These are phyloP conservation scores for Jaculus jaculus DNA, from an alignment of 2,113 vertebrate species.

Conservation along the genomic window DNA sequence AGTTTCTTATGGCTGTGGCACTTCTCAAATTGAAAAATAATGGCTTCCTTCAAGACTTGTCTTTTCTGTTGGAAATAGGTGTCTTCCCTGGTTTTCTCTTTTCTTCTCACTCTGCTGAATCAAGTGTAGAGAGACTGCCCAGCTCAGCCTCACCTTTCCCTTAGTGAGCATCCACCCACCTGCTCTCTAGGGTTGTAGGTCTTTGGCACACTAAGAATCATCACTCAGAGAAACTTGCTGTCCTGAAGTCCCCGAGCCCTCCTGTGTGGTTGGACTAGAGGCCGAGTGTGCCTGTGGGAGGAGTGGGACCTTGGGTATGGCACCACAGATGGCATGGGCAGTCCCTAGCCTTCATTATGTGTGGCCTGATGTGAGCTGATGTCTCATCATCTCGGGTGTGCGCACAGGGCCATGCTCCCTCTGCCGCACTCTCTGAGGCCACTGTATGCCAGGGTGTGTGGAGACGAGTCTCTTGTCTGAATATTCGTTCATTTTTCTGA, in stretches of 20 bases:
- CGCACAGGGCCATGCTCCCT: rapidly evolving
- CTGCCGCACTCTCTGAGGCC: not conserved
- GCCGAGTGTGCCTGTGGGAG: not conserved
- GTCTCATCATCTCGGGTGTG: not conserved
- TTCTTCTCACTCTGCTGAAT: not conserved
- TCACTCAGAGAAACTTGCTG: not conserved
- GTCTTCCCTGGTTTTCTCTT: not conserved
- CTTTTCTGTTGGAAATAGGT: not conserved
- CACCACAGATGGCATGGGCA: not conserved
- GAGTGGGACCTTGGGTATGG: not conserved
- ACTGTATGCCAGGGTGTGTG: not conserved
- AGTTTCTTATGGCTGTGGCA: not conserved
- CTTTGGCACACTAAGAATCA: not conserved
- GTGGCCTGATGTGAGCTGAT: not conserved
- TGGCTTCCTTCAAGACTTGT: not conserved
- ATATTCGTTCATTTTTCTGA: not conserved
- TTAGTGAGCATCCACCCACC: not conserved
- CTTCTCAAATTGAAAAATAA: not conserved
- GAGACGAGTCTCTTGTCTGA: not conserved
- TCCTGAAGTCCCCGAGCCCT: rapidly evolving
- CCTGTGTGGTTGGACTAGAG: rapidly evolving
- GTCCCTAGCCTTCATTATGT: no score
- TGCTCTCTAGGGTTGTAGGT: not conserved
- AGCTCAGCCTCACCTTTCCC: not conserved
- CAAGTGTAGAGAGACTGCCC: not conserved